These are phyloP conservation scores for Diplolepis rosae DNA, from an alignment of 2,888 invertebrate species.

Conservation along the genomic window DNA sequence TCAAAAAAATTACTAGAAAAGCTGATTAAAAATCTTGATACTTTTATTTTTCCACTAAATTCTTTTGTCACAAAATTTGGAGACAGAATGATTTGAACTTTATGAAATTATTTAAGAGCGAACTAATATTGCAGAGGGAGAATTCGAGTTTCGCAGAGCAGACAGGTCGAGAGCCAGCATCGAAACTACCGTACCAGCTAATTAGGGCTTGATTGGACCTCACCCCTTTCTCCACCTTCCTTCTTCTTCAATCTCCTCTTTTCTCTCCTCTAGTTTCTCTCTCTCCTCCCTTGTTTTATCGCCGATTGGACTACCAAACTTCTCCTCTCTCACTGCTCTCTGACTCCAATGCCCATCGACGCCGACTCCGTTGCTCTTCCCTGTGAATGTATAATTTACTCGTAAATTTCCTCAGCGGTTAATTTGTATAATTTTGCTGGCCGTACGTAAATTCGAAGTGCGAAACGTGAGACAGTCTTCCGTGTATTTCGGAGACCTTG, in stretches of 20 bases:
- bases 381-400: constrained; percentile 62
- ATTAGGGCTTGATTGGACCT: constrained; percentile 68
- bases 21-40: no score
- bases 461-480: background rate
- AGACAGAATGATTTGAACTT: background rate
- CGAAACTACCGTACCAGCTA: constrained; percentile 55
- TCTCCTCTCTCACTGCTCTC: constrained; percentile 25
- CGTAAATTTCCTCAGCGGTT: constrained; percentile 60
- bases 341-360: constrained; percentile 37
- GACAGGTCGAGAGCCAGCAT: constrained; percentile 28
- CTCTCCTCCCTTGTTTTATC: constrained; percentile 31
- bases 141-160: constrained; percentile 14
- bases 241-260: constrained; percentile 23
- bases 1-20: no score
- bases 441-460: constrained; percentile 46
- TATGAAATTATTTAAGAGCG: constrained; percentile 23
- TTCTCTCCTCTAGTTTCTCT: constrained; percentile 31
- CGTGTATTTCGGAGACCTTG: constrained; percentile 13
- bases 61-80: no score
- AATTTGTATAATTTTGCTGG: constrained; percentile 60
- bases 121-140: constrained; percentile 15
- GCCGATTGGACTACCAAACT: constrained; percentile 13
- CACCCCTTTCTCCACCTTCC: constrained; percentile 46
- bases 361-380: constrained; percentile 41
- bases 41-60: no score